Evolutionary conservation across 2,888 invertebrate genomes (phyloP).

Genomic region (Pandemis cinnamomeana): DNA sequence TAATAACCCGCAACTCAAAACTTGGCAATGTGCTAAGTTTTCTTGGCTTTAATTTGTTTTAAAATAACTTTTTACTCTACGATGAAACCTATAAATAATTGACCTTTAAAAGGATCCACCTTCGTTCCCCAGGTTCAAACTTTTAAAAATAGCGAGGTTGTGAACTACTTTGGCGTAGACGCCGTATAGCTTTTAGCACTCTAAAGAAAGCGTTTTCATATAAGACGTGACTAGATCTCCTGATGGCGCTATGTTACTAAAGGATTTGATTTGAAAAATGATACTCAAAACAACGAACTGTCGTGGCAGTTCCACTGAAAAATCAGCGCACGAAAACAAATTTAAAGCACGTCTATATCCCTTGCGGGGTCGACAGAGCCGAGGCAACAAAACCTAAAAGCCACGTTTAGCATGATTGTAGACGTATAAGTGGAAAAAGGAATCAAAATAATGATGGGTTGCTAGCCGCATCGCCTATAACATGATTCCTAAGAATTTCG

Average conservation of each 20-base stretch:
- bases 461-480: too few relatives aligned
- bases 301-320: background rate
- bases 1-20: background rate
- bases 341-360: too few relatives aligned
- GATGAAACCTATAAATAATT: too few relatives aligned
- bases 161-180: conserved; percentile 12
- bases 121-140: too few relatives aligned
- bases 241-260: conserved; percentile 11
- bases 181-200: conserved; percentile 26
- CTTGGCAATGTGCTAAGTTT: background rate
- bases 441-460: too few relatives aligned
- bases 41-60: background rate
- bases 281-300: conserved; percentile 5
- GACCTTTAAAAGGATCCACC: background rate
- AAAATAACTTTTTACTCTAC: too few relatives aligned
- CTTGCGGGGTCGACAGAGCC: too few relatives aligned
- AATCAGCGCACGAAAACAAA: background rate
- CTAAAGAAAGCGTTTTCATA: conserved; percentile 28
- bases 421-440: too few relatives aligned
- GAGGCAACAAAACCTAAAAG: too few relatives aligned
- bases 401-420: too few relatives aligned
- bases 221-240: conserved; percentile 33
- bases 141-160: background rate
- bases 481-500: too few relatives aligned
- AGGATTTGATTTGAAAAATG: conserved; percentile 17